phyloP scores from a whole-genome alignment of 1,140 invertebrate genomes.

The Zaprionus ghesquierei region DNA sequence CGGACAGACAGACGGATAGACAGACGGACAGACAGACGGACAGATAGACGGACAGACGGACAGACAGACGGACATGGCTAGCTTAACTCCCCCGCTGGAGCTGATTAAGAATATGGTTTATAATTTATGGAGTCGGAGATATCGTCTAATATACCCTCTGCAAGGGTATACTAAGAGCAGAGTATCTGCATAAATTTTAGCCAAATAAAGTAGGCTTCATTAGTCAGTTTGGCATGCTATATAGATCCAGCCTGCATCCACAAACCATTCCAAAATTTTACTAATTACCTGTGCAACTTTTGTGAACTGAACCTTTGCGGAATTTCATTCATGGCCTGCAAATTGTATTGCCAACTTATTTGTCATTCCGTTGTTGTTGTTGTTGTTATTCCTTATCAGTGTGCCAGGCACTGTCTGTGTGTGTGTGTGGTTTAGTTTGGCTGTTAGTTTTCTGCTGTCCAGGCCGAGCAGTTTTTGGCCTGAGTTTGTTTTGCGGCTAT shows the following conservation, averaged over 20 bases:
- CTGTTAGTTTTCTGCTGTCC: conserved; percentile 57
- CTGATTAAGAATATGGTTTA: too few species aligned
- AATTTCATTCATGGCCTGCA: conserved; percentile 27
- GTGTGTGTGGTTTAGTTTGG: conserved; percentile 15
- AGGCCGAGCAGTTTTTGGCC: conserved; percentile 49
- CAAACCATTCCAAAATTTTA: not conserved
- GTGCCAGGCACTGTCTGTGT: not conserved
- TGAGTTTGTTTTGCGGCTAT: conserved; percentile 74
- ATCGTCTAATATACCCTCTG: conserved; percentile 22
- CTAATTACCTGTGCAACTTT: conserved; percentile 4
- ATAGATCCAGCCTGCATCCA: not conserved
- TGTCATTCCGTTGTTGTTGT: conserved; percentile 57
- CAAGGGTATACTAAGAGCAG: not conserved
- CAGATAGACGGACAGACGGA: too few species aligned
- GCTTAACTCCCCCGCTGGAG: too few species aligned
- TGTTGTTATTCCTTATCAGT: conserved; percentile 27
- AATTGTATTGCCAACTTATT: conserved; percentile 65
- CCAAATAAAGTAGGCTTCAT: not conserved
- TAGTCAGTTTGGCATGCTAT: not conserved
- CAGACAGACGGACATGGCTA: too few species aligned
- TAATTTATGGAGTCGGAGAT: too few species aligned
- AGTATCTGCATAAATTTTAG: not conserved
- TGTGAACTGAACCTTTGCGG: not conserved
- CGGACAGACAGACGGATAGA: too few species aligned
- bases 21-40: too few species aligned